Percentiles rank a stretch among this genome's conserved stretches.
phyloP scores from a whole-genome alignment of 1,140 invertebrate species.

The Eriocheir sinensis region DNA sequence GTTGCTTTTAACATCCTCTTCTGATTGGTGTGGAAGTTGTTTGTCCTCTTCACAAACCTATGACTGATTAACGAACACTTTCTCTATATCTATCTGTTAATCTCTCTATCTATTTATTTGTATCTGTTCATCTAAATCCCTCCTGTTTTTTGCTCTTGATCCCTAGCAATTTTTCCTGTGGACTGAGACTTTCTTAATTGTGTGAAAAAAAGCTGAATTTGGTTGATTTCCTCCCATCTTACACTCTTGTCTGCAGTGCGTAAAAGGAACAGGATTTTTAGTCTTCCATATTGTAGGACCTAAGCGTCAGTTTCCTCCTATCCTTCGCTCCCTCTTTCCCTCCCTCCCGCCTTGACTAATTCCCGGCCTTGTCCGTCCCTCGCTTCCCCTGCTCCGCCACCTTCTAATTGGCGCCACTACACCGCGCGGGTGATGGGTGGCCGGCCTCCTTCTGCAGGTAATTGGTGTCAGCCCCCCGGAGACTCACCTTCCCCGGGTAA shows the following conservation, averaged over 20 bases:
- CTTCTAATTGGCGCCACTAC: background rate
- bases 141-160: background rate
- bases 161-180: background rate
- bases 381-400: background rate
- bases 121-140: background rate
- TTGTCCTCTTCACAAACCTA: background rate
- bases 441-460: background rate
- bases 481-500: conserved; percentile 4
- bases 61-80: background rate
- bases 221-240: background rate
- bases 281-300: background rate
- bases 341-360: background rate
- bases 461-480: background rate
- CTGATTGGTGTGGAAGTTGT: background rate
- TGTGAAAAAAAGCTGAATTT: too few species aligned
- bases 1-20: background rate
- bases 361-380: background rate
- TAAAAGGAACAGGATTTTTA: background rate
- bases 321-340: background rate
- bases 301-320: background rate
- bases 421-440: background rate
- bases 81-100: background rate
- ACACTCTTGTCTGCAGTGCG: background rate
- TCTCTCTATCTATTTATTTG: too few species aligned
- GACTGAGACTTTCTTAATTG: too few species aligned